Conservation (phyloP, 1,140 invertebrate genomes). For the Rhagoletis pomonella region DNA sequence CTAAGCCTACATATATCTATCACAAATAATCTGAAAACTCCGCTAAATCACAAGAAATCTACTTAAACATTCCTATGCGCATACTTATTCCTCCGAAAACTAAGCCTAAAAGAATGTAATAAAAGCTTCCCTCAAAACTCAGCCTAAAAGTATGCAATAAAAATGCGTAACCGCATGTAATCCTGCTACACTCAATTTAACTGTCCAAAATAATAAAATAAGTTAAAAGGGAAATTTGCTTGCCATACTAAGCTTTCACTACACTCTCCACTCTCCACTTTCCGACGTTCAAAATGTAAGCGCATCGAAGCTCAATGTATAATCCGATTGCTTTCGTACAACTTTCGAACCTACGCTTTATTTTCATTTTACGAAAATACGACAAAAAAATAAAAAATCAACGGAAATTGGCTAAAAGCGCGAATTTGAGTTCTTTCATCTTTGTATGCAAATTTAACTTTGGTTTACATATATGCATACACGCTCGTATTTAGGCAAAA, state of each 20-base stretch:
- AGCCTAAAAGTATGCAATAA: neutral
- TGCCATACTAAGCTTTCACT: neutral
- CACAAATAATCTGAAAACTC: neutral
- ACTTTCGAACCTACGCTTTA: neutral
- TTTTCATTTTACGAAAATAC: neutral
- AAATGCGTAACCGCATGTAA: neutral
- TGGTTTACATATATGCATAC: neutral
- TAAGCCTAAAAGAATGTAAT: neutral
- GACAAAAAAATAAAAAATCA: neutral
- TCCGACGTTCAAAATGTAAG: neutral
- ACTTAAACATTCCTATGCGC: neutral
- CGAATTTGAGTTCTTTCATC: constrained; percentile 12
- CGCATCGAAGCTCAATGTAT: neutral
- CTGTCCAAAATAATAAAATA: neutral
- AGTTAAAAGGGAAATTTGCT: neutral
- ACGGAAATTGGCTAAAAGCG: neutral
- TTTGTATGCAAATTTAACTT: constrained; percentile 35
- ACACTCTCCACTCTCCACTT: neutral
- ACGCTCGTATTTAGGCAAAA: neutral
- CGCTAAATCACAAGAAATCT: neutral
- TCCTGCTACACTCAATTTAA: constrained; percentile 11
- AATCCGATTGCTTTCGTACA: neutral
- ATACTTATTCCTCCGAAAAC: neutral
- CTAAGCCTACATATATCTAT: too few species aligned
- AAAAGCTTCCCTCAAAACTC: neutral